Evolutionary conservation across 1,140 invertebrate species (phyloP), one percentile per base, ranked within the genome.

Genomic region (Aphaenogaster rudis): DNA sequence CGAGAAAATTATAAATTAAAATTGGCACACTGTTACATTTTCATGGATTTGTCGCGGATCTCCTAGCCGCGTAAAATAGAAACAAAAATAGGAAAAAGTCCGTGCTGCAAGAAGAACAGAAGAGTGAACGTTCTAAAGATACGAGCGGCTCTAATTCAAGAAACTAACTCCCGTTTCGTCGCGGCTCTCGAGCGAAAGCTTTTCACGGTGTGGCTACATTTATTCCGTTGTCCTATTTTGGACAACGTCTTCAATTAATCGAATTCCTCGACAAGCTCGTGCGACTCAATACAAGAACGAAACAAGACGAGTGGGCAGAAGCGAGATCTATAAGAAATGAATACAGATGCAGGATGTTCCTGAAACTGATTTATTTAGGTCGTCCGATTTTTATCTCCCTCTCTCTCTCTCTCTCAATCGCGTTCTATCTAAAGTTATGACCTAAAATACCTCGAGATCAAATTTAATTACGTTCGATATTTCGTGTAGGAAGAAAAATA

Each of bases 101-200:
- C 42, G 36, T 21, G 61, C 67, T 54, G 54, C 61, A 63, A 45
- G 39, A 33, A 82, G 77, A 88, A 89, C 79, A 85, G 79, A 57
- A 78, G 71, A 72, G 78, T 76, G 76, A 89, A 91, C 61, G 88
- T 89, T 91, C 90, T 91, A 91, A 91, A 91, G 90, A 91, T 91
- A 91, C 85, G 64, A 69, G 52, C 57, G 77, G 39, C 50, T 91
- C 90, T 89, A 91, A 91, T 91, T 91, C 88, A 89, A 91, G 90
- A 88, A 59, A 86, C 90, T 81, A 91, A 91, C 67, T 91, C 90
- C 57, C 76, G 74, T 69, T 17, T 79, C 39, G 17, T 59, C 61
- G 28, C 48, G 45, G 39, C 45, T 42, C 33, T 42, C 64, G 33
- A 69, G 13, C 63, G 54, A 72, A 48, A 80, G n/a, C 36, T 66